phyloP scores from a whole-genome alignment of 1,140 invertebrate species.

The Hyles euphorbiae region DNA sequence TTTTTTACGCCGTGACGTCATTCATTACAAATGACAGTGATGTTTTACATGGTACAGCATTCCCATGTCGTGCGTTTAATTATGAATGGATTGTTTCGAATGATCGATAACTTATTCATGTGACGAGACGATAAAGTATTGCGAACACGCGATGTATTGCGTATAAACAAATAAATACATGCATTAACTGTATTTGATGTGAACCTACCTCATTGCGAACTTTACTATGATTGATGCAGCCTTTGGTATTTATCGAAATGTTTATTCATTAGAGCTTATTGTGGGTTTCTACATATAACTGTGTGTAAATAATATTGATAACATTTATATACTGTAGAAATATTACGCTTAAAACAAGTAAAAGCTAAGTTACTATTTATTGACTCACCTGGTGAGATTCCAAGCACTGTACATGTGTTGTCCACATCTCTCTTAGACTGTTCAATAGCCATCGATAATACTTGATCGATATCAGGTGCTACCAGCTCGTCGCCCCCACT shows the following conservation, averaged over 20 bases:
- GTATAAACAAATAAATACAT: too few species aligned
- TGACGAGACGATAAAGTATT: slow-evolving; percentile 2
- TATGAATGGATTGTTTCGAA: neutral
- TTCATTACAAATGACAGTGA: slow-evolving; percentile 25
- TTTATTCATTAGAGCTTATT: too few species aligned
- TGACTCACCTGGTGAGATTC: slow-evolving; percentile 88
- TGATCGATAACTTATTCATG: slow-evolving; percentile 9
- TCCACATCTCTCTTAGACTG: slow-evolving; percentile 90
- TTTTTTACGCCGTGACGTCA: slow-evolving; percentile 56
- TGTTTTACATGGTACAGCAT: slow-evolving; percentile 19
- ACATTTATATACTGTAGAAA: too few species aligned
- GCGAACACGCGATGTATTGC: slow-evolving; percentile 4
- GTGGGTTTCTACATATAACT: too few species aligned
- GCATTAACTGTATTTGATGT: too few species aligned
- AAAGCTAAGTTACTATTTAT: neutral
- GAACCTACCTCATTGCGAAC: too few species aligned
- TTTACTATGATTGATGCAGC: too few species aligned
- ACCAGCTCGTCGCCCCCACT: slow-evolving; percentile 77
- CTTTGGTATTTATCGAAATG: too few species aligned
- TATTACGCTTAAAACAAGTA: neutral
- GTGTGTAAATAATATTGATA: too few species aligned
- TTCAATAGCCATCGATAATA: slow-evolving; percentile 89
- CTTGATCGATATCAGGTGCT: slow-evolving; percentile 87
- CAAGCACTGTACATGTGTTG: slow-evolving; percentile 87
- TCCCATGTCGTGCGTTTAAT: slow-evolving; percentile 21